A percentile compares a stretch with the other conserved stretches of the same genome.
phyloP scores from a whole-genome alignment of 1,140 invertebrate species.

The Proctacanthus coquilletti region DNA sequence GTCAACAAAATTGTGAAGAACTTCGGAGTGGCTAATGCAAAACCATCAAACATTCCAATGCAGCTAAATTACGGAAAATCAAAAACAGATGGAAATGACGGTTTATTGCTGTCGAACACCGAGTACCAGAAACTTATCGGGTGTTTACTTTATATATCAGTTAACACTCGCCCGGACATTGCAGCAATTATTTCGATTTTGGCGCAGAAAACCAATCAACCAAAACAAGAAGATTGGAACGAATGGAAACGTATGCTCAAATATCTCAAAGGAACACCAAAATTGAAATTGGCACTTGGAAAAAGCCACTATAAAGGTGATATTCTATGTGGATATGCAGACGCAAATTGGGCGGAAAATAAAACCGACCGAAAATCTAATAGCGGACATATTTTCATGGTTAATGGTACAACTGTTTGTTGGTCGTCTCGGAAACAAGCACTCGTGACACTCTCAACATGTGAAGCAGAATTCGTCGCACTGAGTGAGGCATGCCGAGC shows the following conservation, averaged over 20 bases:
- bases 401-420: conserved; percentile 7
- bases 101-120: conserved; percentile 2
- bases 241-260: conserved; percentile 22
- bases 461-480: conserved; percentile 12
- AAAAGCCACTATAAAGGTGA: neutral
- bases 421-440: conserved; percentile 13
- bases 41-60: conserved; percentile 6
- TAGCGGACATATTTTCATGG: conserved; percentile 10
- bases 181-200: conserved; percentile 11
- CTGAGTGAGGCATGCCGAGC: conserved; percentile 9
- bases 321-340: conserved; percentile 6
- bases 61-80: conserved; percentile 9
- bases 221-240: conserved; percentile 20
- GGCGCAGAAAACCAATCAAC: conserved; percentile 27
- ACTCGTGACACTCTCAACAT: conserved; percentile 11
- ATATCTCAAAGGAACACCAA: conserved; percentile 29
- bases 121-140: conserved; percentile 10
- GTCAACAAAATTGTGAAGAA: conserved; percentile 19
- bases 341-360: conserved; percentile 13
- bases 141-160: conserved; percentile 8
- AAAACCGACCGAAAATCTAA: conserved; percentile 12
- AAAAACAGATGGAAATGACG: conserved; percentile 1
- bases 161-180: conserved; percentile 10
- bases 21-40: conserved; percentile 16
- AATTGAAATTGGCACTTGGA: conserved; percentile 8